These are phyloP conservation scores for Xyrauchen texanus DNA, from an alignment of 2,113 vertebrate species.

Conservation along the genomic window DNA sequence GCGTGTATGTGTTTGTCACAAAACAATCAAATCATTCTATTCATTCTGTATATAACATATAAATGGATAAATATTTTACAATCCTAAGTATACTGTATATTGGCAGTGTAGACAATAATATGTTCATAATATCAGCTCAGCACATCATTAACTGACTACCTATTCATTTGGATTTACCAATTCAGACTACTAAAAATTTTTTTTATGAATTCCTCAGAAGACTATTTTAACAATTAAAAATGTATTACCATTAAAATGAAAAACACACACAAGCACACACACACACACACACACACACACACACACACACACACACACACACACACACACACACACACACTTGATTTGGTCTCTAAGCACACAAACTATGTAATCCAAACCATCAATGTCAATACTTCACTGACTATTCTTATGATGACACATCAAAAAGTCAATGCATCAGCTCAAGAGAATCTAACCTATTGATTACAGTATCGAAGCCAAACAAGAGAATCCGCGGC, in stretches of 20 bases:
- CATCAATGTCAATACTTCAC: constrained; percentile 66
- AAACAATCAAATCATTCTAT: constrained; percentile 23
- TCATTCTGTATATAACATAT: constrained; percentile 23
- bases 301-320: no score
- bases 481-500: background rate
- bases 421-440: constrained; percentile 63
- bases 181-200: background rate
- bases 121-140: background rate
- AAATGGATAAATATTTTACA: constrained; percentile 2
- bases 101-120: background rate
- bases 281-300: constrained; percentile 25
- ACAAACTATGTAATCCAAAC: constrained; percentile 36
- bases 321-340: background rate
- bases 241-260: background rate
- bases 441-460: constrained; percentile 54
- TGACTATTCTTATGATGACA: constrained; percentile 58
- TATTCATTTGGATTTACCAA: background rate
- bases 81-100: background rate
- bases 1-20: constrained; percentile 21
- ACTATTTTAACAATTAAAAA: background rate
- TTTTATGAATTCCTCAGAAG: no score
- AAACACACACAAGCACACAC: background rate
- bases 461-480: constrained; percentile 30
- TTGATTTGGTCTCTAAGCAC: background rate
- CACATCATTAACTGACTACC: no score